Evolutionary conservation across 2,113 vertebrate species (phyloP).

Genomic region (Puffinus mauretanicus): DNA sequence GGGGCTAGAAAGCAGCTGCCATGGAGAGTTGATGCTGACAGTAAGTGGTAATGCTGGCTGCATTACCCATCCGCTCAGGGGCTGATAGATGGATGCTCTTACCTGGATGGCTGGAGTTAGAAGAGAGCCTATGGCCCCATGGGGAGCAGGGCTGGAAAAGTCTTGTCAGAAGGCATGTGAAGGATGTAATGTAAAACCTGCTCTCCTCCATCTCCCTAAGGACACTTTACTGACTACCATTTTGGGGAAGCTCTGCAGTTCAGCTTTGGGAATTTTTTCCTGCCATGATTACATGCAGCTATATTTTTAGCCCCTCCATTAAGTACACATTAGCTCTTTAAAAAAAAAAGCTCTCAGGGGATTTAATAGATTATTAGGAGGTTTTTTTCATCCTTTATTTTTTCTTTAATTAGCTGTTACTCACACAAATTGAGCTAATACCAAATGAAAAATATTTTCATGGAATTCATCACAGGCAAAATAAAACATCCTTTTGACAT

Average conservation of each 20-base stretch:
- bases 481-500: neutral
- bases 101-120: neutral
- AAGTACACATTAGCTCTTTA: neutral
- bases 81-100: neutral
- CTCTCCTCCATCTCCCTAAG: neutral
- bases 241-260: neutral
- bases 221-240: neutral
- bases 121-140: neutral
- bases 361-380: neutral
- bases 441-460: neutral
- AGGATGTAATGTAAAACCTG: neutral
- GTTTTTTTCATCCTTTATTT: neutral
- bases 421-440: neutral
- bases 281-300: neutral
- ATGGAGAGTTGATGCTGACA: accelerated
- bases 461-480: neutral
- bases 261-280: neutral
- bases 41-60: neutral
- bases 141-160: neutral
- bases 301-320: neutral
- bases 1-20: neutral
- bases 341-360: neutral
- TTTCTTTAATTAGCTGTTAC: neutral
- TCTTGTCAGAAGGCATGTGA: neutral
- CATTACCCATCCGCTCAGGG: neutral